These are phyloP conservation scores for Drosophila nasuta DNA, from an alignment of 1,140 invertebrate species.

Conservation along the genomic window DNA sequence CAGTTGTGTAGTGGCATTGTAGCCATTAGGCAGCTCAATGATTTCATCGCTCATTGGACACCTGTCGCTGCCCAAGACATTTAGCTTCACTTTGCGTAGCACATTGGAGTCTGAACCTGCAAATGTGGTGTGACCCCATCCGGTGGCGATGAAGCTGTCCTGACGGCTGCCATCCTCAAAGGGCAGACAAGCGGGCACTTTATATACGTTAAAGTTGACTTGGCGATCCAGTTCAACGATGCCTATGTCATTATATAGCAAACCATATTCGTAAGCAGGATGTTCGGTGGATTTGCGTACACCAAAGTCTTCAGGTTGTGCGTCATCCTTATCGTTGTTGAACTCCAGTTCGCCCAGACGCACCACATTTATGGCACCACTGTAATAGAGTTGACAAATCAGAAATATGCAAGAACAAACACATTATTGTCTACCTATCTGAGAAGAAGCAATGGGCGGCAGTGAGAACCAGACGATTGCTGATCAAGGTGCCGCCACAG, in stretches of 20 bases:
- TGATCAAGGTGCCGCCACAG: slow-evolving; percentile 85
- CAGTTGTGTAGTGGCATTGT: slow-evolving; percentile 86
- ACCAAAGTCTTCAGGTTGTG: slow-evolving; percentile 59
- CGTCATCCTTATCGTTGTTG: slow-evolving; percentile 53
- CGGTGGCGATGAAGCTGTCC: slow-evolving; percentile 53
- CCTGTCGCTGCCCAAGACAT: slow-evolving; percentile 40
- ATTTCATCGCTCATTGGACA: slow-evolving; percentile 60
- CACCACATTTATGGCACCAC: slow-evolving; percentile 57
- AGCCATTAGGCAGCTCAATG: slow-evolving; percentile 84
- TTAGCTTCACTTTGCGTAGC: slow-evolving; percentile 85
- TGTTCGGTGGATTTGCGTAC: slow-evolving; percentile 48
- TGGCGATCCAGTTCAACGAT: slow-evolving; percentile 44
- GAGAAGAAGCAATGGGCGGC: slow-evolving; percentile 82
- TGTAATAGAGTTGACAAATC: not conserved
- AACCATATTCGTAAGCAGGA: slow-evolving; percentile 44
- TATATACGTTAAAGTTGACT: slow-evolving; percentile 43
- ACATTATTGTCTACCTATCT: slow-evolving; percentile 31
- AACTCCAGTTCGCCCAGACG: slow-evolving; percentile 72
- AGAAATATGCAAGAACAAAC: not conserved
- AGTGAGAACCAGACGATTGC: slow-evolving; percentile 75
- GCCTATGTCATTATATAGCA: slow-evolving; percentile 69
- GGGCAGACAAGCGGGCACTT: slow-evolving; percentile 72
- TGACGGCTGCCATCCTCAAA: slow-evolving; percentile 20
- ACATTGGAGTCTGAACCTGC: slow-evolving; percentile 46
- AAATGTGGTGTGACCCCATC: slow-evolving; percentile 54